Percentiles rank a stretch among this genome's conserved stretches.
phyloP scores from a whole-genome alignment of 1,140 invertebrate genomes.

The Platyura marginata region DNA sequence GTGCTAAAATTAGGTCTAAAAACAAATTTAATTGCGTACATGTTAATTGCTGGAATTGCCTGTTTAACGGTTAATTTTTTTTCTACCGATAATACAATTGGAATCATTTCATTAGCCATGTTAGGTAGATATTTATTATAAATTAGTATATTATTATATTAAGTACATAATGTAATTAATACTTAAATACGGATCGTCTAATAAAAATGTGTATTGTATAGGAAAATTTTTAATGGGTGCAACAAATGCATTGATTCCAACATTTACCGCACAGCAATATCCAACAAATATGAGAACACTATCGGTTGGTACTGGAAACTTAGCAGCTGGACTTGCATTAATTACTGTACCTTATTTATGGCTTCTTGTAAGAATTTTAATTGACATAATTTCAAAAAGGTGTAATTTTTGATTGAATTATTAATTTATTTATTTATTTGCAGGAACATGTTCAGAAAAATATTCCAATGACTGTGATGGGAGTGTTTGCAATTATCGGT shows the following conservation, averaged over 20 bases:
- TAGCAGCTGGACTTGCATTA: slow-evolving; percentile 45
- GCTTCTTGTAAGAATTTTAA: slow-evolving; percentile 38
- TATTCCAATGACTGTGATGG: slow-evolving; percentile 40
- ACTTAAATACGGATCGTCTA: not conserved
- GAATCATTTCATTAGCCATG: slow-evolving; percentile 33
- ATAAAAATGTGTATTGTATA: not conserved
- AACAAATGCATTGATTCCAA: slow-evolving; percentile 49
- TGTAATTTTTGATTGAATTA: no score
- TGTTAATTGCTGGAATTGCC: slow-evolving; percentile 38
- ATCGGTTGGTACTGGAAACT: slow-evolving; percentile 48
- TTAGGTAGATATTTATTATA: slow-evolving; percentile 22
- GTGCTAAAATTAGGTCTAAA: slow-evolving; percentile 43
- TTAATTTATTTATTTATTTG: not conserved
- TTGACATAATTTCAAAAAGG: not conserved
- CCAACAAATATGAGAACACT: slow-evolving; percentile 51
- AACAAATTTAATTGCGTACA: slow-evolving; percentile 38
- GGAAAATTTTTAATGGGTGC: slow-evolving; percentile 36
- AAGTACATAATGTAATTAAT: not conserved
- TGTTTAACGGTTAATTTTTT: slow-evolving; percentile 36
- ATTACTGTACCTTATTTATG: slow-evolving; percentile 51
- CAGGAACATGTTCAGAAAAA: slow-evolving; percentile 27
- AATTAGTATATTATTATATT: no score
- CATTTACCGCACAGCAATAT: slow-evolving; percentile 52
- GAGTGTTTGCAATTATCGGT: slow-evolving; percentile 36
- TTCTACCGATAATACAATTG: slow-evolving; percentile 23